A percentile compares a stretch with the other conserved stretches of the same genome.
Evolutionary conservation across 2,797 vertebrate genomes (phyloP).

Genomic region (Alcedo quadribrachys): DNA sequence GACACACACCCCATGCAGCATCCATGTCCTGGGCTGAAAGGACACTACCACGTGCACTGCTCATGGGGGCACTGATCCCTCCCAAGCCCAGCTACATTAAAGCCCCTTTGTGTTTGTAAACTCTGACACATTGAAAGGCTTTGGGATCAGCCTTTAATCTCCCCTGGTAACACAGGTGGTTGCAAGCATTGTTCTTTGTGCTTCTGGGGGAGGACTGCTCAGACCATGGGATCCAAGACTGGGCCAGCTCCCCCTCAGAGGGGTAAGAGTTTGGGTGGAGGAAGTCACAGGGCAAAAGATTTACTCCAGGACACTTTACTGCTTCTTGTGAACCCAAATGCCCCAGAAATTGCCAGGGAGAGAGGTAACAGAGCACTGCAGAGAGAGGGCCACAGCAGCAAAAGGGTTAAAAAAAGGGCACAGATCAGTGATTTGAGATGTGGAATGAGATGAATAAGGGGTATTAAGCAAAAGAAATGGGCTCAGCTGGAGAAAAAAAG

Average conservation of each 20-base stretch:
- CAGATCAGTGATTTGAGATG: background rate
- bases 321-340: background rate
- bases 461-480: background rate
- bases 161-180: background rate
- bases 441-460: background rate
- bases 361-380: background rate
- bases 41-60: background rate
- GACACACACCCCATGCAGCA: accelerated
- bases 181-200: slow-evolving; percentile 15
- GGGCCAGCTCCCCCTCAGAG: accelerated
- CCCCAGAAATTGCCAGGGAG: background rate
- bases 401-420: background rate
- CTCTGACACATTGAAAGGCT: background rate
- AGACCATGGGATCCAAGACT: background rate
- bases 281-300: background rate
- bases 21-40: too few species aligned
- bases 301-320: background rate
- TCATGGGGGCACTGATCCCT: background rate
- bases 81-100: background rate
- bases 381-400: background rate
- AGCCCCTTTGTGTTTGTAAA: slow-evolving; percentile 32
- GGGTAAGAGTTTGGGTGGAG: background rate
- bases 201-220: background rate
- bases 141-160: slow-evolving; percentile 50
- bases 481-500: background rate